Base-by-base conservation (phyloP, 2,113 vertebrate species). In the Cinclus mexicanus region DNA sequence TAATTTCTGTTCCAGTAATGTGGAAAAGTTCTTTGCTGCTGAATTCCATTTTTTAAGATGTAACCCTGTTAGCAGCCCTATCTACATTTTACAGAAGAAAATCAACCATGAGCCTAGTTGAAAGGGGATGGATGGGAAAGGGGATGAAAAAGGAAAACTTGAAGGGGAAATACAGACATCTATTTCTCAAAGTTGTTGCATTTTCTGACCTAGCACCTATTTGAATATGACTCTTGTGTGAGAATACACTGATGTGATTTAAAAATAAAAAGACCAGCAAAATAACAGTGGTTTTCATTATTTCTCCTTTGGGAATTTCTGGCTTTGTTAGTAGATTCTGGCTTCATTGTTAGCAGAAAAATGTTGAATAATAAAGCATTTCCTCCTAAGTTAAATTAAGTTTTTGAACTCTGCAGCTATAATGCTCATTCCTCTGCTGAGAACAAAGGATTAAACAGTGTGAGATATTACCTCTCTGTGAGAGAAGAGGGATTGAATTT, bases 271-370 rank as follows among this genome's bases (percentile, higher is more conserved):
- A 52, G 44, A 50, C 39, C 70, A 96, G 64, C 79, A 97, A 96
- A 95, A 95, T 89, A 94, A 60, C 69, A 95, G 90, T 94, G 86
- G 75, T 95, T 97, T 96, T 97, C 76, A 96, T 97, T 97, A 94
- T 96, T 97, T 95, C 88, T 95, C 93, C 77, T 69, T 1, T 72
- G 89, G 86, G 91, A 97, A 92, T 97, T 93, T 96, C 89, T 97
- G 91, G 61, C 86, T 97, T 96, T 3, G 6, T 87, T 96, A 86
- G 70, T 79, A 92, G 89, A 82, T 52, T 82, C 83, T 84, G 44
- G 53, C 33, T 78, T 90, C 14, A 0, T 72, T 52, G 64, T 94
- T 93, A 96, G 67, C 89, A 90, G 90, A 86, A 87, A 95, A 96
- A 95, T 59, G 31, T 44, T 83, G 83, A 96, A 96, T 65, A 77